Conservation (phyloP, 2,888 invertebrate genomes). For the Linyphia triangularis region DNA sequence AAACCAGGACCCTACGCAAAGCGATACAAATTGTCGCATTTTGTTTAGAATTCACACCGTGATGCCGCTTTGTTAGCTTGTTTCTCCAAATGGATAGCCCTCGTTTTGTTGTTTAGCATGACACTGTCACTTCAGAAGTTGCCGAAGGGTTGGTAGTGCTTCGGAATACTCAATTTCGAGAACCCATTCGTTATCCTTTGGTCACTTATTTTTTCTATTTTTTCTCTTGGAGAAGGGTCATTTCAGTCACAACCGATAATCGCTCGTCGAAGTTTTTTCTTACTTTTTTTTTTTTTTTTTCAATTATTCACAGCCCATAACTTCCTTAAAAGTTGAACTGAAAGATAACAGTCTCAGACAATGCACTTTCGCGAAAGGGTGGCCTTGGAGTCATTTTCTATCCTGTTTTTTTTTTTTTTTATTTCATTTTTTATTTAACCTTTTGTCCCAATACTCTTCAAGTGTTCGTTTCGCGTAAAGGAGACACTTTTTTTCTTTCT, state of each 20-base stretch:
- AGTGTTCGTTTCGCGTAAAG: constrained; percentile 8
- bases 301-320: constrained; percentile 63
- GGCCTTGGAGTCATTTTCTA: constrained; percentile 4
- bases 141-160: constrained; percentile 58
- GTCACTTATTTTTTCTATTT: constrained; percentile 23
- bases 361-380: constrained; percentile 19
- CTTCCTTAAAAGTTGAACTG: constrained; percentile 68
- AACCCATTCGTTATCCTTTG: constrained; percentile 50
- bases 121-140: constrained; percentile 58
- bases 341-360: constrained; percentile 37
- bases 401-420: not conserved
- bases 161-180: constrained; percentile 54
- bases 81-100: constrained; percentile 58
- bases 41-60: constrained; percentile 60
- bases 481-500: not conserved
- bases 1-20: constrained; percentile 18
- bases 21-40: constrained; percentile 65
- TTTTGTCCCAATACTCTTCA: not conserved
- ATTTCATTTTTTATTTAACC: not conserved
- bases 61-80: constrained; percentile 50
- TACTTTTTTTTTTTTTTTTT: constrained; percentile 11
- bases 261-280: constrained; percentile 33
- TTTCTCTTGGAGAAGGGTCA: constrained; percentile 1
- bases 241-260: constrained; percentile 73
- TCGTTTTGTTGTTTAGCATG: constrained; percentile 32